Evolutionary conservation across 2,797 vertebrate species (phyloP), one percentile per base, ranked within the genome.

Genomic region (Micrastur ruficollis): DNA sequence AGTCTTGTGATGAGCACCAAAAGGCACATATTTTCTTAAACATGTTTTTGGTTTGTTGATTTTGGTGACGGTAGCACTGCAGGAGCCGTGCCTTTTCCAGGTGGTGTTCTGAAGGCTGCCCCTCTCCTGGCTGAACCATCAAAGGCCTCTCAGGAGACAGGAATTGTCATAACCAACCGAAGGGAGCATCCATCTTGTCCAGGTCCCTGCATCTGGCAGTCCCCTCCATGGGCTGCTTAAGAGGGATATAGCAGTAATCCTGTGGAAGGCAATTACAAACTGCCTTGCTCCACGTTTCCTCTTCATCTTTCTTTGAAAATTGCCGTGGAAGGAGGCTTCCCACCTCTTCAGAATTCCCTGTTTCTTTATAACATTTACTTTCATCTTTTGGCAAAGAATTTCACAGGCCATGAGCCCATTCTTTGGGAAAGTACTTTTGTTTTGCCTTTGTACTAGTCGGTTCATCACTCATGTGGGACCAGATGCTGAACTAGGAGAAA

Each of bases 401-500:
- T 85, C 62, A 90, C 40, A 73, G 63, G 75, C 74, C 34, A 49
- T 27, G 79, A 95, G 66, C 14, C 63, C 72, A 32, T 91, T 93
- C 38, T 82, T 80, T 66, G 47, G 66, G 82, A 97, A 84, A 74
- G 34, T 14, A 50, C 81, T 94, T 87, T 89, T 14, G 3, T 93
- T 94, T 94, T 95, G 62, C 14, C 36, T 90, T 93, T 84, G 73
- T 90, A 44, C 32, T 70, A 9, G 14, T 85, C n/a, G 14, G 94
- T 87, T 94, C 88, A 95, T 78, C 93, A 63, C 38, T 95, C 88
- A 79, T 46, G 44, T 56, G 68, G 78, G 91, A 94, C 89, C 90
- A 92, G 95, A 95, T 81, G 88, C 87, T 94, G 86, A 89, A 79
- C 47, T 58, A 92, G 65, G 29, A 84, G 44, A 97, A 97, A 90